Evolutionary conservation across 2,113 vertebrate genomes (phyloP), one percentile per base, ranked within the genome.

Genomic region (Petrocephalus zakoni): DNA sequence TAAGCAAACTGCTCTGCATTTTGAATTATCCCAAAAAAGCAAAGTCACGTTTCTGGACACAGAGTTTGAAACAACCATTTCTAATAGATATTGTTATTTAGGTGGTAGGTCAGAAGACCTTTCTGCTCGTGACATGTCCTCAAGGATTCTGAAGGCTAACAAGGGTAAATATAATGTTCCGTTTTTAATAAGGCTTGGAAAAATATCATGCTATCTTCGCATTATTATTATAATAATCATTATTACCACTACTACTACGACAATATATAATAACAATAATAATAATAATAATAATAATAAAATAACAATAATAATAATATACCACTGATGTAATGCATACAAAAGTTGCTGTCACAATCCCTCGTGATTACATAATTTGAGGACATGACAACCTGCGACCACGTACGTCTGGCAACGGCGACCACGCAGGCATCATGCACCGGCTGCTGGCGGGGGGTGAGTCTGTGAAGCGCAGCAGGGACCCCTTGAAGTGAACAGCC

Each of bases 401-500:
- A 17, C 29, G 29, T 75, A 37, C 22, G 13, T 4, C 29, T 75
- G 25, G 11, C 5, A 25, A 75, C 29, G 13, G 68, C 68, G 29
- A 37, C 61, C 64, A 52, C 42, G 17, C 25, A 87, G 68, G 51
- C 22, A 91, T 88, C 46, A 82, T 34, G 11, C 61, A 89, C 81
- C 7, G 52, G 78, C 47, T 90, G 46, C 17, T 90, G 13, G 90
- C 90, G 84, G 87, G 87, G 91, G 92, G 88, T 51, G 72, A 85
- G 87, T 83, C 89, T 7, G 11, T 90, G 10, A 90, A 84, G 84
- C 91, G 90, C 49, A 25, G 46, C 88, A 92, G 68, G 53, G 92
- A 87, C 86, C 89, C 92, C 90, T 55, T 51, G 2, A 37, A 58
- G 29, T 93, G 94, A n/a, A n/a, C n/a, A n/a, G n/a, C n/a, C n/a